phyloP scores from a whole-genome alignment of 2,113 vertebrate genomes.

The Suricata suricatta region DNA sequence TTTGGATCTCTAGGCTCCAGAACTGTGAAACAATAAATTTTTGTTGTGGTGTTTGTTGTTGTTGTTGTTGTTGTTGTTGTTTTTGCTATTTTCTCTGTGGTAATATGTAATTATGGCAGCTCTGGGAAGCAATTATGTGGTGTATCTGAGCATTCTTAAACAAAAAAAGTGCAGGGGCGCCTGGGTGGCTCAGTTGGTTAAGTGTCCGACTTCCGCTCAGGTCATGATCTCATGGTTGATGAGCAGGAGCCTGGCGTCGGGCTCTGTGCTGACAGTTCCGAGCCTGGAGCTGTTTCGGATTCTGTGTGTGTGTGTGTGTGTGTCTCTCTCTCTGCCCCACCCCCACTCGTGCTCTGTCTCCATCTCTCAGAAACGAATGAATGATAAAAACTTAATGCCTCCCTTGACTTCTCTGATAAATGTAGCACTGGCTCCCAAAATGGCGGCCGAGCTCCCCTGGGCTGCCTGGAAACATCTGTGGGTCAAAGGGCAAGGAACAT shows the following conservation, averaged over 20 bases:
- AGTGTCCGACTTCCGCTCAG: too few species aligned
- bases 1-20: neutral
- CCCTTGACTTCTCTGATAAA: neutral
- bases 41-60: neutral
- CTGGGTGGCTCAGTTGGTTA: too few species aligned
- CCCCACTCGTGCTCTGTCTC: too few species aligned
- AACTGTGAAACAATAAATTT: neutral
- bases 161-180: neutral
- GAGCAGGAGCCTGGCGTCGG: too few species aligned
- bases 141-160: neutral
- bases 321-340: too few species aligned
- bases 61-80: neutral
- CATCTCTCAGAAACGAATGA: too few species aligned
- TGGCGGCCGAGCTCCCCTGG: neutral
- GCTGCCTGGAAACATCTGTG: neutral
- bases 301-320: too few species aligned
- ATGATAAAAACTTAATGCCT: neutral
- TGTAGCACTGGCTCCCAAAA: neutral
- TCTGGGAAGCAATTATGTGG: neutral
- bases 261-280: too few species aligned
- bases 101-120: neutral
- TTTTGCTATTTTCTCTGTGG: neutral
- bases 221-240: too few species aligned
- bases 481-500: neutral
- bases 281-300: too few species aligned